Evolutionary conservation across 2,113 vertebrate genomes (phyloP), one percentile per base, ranked within the genome.

Genomic region (Dendropsophus ebraccatus): DNA sequence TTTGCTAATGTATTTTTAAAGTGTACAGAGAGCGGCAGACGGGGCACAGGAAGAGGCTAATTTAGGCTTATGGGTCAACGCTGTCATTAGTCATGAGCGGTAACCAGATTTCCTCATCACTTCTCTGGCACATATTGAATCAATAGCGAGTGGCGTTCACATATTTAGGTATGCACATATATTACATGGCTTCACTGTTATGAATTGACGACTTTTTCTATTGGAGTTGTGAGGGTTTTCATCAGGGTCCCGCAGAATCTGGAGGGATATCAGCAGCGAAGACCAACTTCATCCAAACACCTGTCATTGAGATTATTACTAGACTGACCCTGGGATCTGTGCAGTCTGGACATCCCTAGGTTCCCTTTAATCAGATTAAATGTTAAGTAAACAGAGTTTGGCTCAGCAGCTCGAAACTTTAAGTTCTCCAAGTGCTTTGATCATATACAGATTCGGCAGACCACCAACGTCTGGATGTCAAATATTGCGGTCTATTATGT

Each of bases 371-470:
- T 60, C 23, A 25, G 58, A 67, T 67, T 30, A 62, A 67, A 67
- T 67, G 62, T 30, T 32, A 67, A 32, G 28, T 67, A 17, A 67
- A 67, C 62, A 67, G 12, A 67, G 62, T 32, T 67, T 67, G 62
- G 25, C 62, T 67, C 62, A 17, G 28, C 28, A 32, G 62, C 25
- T 14, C 28, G 60, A 67, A 67, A 67, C 28, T 16, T 32, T 16
- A 67, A 16, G 62, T 67, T 67, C 30, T 67, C 62, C 62, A 67
- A 32, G 62, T 32, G 62, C 62, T 67, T 67, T 67, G 62, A 67
- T 67, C 62, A 67, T 67, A 41, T 41, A 41, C 41, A 58, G 56
- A 19, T 56, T n/a, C 28, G 3, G 13, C 28, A 30, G 62, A 67
- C 60, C 60, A 65, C 60, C 60, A 65, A 65, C 60, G 14, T 30